phyloP scores from a whole-genome alignment of 2,797 vertebrate species.

The Anguilla marmorata region DNA sequence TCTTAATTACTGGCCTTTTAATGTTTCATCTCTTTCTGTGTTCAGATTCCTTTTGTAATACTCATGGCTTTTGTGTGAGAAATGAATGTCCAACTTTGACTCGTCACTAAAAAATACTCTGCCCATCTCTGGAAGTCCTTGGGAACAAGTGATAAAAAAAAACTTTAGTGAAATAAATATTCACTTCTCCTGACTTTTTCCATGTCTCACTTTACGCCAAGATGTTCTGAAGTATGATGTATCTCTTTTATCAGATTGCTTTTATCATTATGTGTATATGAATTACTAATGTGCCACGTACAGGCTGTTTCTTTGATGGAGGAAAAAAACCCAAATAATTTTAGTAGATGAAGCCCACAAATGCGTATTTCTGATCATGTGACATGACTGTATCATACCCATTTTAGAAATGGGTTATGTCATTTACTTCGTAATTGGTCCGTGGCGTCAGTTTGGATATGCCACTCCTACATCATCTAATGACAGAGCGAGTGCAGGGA shows the following conservation, averaged over 20 bases:
- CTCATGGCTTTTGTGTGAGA: not conserved
- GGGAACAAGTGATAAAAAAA: slow-evolving; percentile 13
- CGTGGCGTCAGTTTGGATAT: not conserved
- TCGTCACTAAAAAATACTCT: not conserved
- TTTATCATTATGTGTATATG: not conserved
- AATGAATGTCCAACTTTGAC: slow-evolving; percentile 1
- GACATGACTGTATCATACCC: not conserved
- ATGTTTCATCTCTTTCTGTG: not conserved
- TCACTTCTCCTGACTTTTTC: not conserved
- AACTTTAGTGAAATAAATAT: not conserved
- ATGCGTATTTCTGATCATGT: not conserved
- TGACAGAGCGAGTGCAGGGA: not conserved
- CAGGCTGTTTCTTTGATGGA: not conserved
- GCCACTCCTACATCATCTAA: not conserved
- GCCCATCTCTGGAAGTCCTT: not conserved
- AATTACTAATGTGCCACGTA: not conserved
- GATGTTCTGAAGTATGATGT: not conserved
- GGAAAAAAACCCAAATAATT: not conserved
- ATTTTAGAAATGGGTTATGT: not conserved
- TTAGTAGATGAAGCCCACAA: not conserved
- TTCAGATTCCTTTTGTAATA: not conserved
- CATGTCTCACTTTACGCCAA: not conserved
- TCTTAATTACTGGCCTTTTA: not conserved
- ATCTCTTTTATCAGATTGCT: not conserved
- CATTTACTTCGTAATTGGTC: not conserved